phyloP scores from a whole-genome alignment of 2,888 invertebrate species.

The Tenthredo amoena region DNA sequence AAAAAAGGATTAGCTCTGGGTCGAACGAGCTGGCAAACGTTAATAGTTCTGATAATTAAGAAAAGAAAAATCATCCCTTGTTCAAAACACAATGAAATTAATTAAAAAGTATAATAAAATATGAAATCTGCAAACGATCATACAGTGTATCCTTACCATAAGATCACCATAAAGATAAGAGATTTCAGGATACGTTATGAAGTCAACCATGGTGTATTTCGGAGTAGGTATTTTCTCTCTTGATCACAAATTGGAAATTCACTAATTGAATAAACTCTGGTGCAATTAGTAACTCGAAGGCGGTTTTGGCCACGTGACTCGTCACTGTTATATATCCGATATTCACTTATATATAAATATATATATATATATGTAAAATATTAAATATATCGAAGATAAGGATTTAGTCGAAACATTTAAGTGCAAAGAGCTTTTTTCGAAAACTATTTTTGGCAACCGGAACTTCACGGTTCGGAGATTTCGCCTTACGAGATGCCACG shows the following conservation, averaged over 20 bases:
- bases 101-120: not conserved
- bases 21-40: slow-evolving; percentile 8
- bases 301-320: not conserved
- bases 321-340: not conserved
- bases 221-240: slow-evolving; percentile 46
- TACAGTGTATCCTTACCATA: slow-evolving; percentile 64
- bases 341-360: not conserved
- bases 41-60: slow-evolving; percentile 18
- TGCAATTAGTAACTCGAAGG: not conserved
- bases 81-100: not conserved
- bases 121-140: not conserved
- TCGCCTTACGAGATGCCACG: slow-evolving; percentile 38
- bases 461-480: not conserved
- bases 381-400: not conserved
- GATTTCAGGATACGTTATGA: slow-evolving; percentile 73
- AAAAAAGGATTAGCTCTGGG: slow-evolving; percentile 17
- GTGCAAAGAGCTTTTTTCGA: not conserved
- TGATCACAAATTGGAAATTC: slow-evolving; percentile 35
- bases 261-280: slow-evolving; percentile 9
- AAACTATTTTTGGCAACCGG: not conserved
- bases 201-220: slow-evolving; percentile 72
- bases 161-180: slow-evolving; percentile 74
- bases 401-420: not conserved
- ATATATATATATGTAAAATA: not conserved
- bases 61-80: not conserved